phyloP scores from a whole-genome alignment of 2,888 invertebrate genomes.

The Drosophila phalerata region DNA sequence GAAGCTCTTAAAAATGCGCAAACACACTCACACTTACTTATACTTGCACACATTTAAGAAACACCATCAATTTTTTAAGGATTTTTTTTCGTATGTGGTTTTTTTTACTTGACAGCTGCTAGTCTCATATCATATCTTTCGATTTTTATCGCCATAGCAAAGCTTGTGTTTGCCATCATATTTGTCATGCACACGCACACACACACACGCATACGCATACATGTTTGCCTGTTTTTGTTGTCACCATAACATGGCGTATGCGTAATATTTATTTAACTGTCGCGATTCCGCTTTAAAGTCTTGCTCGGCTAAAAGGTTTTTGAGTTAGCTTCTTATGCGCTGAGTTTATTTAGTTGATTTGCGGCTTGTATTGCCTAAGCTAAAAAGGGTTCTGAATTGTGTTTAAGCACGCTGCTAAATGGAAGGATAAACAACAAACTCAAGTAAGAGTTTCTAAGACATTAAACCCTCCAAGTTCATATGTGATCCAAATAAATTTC shows the following conservation, averaged over 20 bases:
- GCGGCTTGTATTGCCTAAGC: constrained; percentile 24
- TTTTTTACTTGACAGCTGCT: constrained; percentile 38
- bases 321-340: constrained; percentile 17
- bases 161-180: constrained; percentile 33
- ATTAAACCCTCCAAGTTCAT: constrained; percentile 1
- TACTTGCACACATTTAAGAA: neutral
- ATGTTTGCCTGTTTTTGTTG: constrained; percentile 6
- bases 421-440: constrained; percentile 10
- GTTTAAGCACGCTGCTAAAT: constrained; percentile 17
- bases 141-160: constrained; percentile 67
- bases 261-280: constrained; percentile 65
- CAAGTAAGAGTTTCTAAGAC: too few relatives aligned
- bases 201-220: neutral
- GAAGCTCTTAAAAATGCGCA: constrained; percentile 38
- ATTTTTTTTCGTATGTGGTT: constrained; percentile 31
- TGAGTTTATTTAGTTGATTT: constrained; percentile 39
- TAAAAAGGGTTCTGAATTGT: constrained; percentile 31
- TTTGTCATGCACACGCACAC: constrained; percentile 9
- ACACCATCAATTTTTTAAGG: constrained; percentile 29
- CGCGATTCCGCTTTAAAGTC: constrained; percentile 42
- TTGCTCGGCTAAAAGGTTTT: constrained; percentile 39
- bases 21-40: constrained; percentile 15
- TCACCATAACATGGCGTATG: constrained; percentile 57
- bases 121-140: constrained; percentile 47
- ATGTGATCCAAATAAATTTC: constrained; percentile 19